Base-by-base conservation (phyloP, 2,888 invertebrate species). In the Melanostoma scalare region DNA sequence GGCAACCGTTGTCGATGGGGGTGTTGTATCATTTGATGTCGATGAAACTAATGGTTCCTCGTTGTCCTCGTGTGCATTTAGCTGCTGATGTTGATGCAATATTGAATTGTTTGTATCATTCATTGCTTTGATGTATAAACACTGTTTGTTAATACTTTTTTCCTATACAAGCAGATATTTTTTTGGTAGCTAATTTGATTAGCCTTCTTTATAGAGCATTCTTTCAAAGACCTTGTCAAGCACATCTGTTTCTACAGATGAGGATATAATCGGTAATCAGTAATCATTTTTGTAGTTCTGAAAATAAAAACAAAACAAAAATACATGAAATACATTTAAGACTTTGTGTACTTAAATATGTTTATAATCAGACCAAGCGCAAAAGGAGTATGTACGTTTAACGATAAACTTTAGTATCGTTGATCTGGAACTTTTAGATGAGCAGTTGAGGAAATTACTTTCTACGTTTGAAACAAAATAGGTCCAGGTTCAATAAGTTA, bases 21-120 rank as follows among this genome's bases (percentile, higher is more conserved):
- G 42, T 42, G 75, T 77, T 72, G 80, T 85, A 85, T 86, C 88
- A 71, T 87, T 87, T 67, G 89, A 88, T 58, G 89, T 89, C 53
- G 88, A 88, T 73, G 88, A 88, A 85, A 89, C 88, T 74, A 88
- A 85, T 85, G 87, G 88, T 86, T 89, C 89, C 86, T 89, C 88
- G 60, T 87, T 87, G 77, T 88, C 87, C 74, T 86, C 85, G 73
- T 85, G 58, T 68, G 58, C 31, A 52, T 31, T 80, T 56, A 77
- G 85, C 73, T 85, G 73, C 81, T 80, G 82, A 63, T 84, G 82
- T 78, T 73, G 78, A 67, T 84, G 79, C 79, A 79, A 79, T 84
- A 71, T 55, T 61, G 86, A 80, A 56, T 85, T 85, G 84, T 88
- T 88, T 86, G 86, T 88, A 86, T 87, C 88, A 88, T 88, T 88